Base-by-base conservation (phyloP, 1,140 invertebrate species). In the Propsilocerus akamusi region DNA sequence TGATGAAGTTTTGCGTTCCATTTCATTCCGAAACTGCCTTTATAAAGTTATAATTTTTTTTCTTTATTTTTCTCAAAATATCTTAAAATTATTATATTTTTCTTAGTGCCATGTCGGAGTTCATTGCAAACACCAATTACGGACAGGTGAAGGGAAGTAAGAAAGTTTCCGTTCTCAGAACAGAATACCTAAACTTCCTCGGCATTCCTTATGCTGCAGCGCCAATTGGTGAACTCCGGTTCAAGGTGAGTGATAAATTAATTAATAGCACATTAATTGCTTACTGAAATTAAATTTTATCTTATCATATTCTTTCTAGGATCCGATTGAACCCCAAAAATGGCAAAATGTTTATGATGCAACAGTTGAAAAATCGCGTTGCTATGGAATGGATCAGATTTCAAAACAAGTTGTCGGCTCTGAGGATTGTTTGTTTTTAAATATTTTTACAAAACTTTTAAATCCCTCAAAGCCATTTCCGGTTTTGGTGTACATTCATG, bases 141-240 rank as follows among this genome's bases (percentile, higher is more conserved):
- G 34, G 14, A 17, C 17, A 41, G 22, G 34, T 41, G 5, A 14
- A 20, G 5, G 34, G 34, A 3, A 17, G 22, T 8, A 41, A 41
- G 22, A 17, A 20, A 1, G 22, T 41, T 3, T 41, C 14, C 5
- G 14, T 20, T 7, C 14, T 41, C 22, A 20, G 17, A 41, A 41
- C 22, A 20, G 5, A 14, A 20, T 41, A 41, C 34, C 17, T 41
- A 8, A 4, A 17, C 17, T 41, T 41, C 22, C 22, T 41, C 5
- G 76, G 76, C 4, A 80, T 86, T 52, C 83, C 83, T 0, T 85
- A 73, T 58, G 81, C 80, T 2, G 76, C 77, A 59, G 80, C 83
- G 0, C 83, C 83, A 0, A n/a, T 83, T 6, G 78, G 74, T 1
- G 64, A 74, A 12, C 59, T 81, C 3, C 68, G 83, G 22, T 86